A percentile compares a stretch with the other conserved stretches of the same genome.
Evolutionary conservation across 2,888 invertebrate species (phyloP).

Genomic region (Heliconius erato): DNA sequence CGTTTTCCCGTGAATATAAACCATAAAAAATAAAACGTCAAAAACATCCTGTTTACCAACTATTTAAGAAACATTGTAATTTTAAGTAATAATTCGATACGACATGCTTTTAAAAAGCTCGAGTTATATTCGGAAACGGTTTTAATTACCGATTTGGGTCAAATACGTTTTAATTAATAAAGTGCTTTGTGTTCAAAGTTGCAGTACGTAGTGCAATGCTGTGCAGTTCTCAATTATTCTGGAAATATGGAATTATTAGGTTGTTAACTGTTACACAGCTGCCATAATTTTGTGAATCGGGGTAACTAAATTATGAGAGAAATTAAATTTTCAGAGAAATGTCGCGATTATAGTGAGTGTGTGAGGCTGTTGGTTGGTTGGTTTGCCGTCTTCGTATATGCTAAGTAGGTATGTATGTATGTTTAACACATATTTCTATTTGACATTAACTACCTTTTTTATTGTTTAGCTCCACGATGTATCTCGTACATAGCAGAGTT

Average conservation of each 20-base stretch:
- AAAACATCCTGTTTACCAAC: too few species aligned
- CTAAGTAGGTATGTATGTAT: not conserved
- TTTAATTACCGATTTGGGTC: constrained; percentile 32
- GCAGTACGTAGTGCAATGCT: constrained; percentile 9
- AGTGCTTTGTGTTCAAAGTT: constrained; percentile 25
- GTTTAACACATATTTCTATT: not conserved
- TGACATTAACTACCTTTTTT: too few species aligned
- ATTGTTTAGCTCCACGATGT: too few species aligned
- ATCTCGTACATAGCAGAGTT: too few species aligned
- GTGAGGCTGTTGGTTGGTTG: not conserved
- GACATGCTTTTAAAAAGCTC: not conserved
- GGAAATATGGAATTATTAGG: constrained; percentile 23
- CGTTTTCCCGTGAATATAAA: too few species aligned
- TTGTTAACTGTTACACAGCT: constrained; percentile 27
- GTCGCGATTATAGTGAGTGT: constrained; percentile 12
- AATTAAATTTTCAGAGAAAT: constrained; percentile 11
- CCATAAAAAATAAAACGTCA: too few species aligned
- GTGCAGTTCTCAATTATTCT: constrained; percentile 28
- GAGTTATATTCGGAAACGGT: constrained; percentile 20
- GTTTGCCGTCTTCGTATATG: not conserved
- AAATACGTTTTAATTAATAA: constrained; percentile 28
- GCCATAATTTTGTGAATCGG: constrained; percentile 24
- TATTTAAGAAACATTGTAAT: not conserved
- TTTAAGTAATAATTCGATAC: constrained; percentile 6
- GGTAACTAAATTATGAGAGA: constrained; percentile 19